These are phyloP conservation scores for Petromus typicus DNA, from an alignment of 2,113 vertebrate genomes.

Conservation along the genomic window DNA sequence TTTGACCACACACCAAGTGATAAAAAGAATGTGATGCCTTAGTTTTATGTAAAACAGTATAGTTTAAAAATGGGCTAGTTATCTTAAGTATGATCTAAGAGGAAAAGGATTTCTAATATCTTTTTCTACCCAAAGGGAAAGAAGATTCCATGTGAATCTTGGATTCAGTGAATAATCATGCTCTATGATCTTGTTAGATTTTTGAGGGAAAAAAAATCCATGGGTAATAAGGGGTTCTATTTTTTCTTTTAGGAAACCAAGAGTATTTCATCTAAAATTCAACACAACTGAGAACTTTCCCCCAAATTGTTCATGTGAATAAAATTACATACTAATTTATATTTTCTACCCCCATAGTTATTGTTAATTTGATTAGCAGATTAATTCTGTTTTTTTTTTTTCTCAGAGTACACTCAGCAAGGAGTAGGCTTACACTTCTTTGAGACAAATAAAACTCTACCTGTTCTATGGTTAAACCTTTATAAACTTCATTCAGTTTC, in stretches of 20 bases:
- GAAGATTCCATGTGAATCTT: not conserved
- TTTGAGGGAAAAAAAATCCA: too few species aligned
- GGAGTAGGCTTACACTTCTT: not conserved
- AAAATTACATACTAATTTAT: not conserved
- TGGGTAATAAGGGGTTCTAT: not conserved
- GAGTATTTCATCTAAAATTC: not conserved
- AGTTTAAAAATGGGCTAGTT: not conserved
- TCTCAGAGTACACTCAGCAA: not conserved
- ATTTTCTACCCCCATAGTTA: conserved; percentile 7
- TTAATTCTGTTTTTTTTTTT: conserved; percentile 4
- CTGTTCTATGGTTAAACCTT: not conserved
- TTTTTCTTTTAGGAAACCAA: not conserved
- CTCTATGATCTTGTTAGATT: not conserved
- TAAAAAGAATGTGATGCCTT: not conserved
- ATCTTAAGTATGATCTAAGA: not conserved
- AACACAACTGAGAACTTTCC: not conserved
- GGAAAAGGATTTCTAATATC: not conserved
- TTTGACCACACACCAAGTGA: not conserved
- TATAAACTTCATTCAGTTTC: not conserved
- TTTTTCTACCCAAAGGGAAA: not conserved
- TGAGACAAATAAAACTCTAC: not conserved
- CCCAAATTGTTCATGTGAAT: conserved; percentile 12
- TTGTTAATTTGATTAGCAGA: conserved; percentile 41
- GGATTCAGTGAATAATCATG: not conserved
- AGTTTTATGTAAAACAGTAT: not conserved